phyloP scores from a whole-genome alignment of 2,113 vertebrate species.

The Scortum barcoo region DNA sequence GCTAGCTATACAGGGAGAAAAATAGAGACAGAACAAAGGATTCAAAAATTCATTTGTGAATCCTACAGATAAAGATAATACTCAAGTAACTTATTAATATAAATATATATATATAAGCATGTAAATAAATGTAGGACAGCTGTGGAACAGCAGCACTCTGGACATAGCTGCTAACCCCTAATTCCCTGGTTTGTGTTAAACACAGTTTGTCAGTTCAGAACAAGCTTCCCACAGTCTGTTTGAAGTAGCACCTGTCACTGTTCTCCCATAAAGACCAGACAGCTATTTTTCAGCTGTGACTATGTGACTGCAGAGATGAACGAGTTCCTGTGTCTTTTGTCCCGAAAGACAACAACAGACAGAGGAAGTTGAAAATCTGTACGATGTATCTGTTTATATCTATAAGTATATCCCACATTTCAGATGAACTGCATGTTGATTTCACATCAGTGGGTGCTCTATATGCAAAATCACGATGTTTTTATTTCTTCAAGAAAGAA shows the following conservation, averaged over 20 bases:
- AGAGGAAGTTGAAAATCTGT: not conserved
- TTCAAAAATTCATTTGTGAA: not conserved
- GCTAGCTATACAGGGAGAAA: not conserved
- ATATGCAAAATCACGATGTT: not conserved
- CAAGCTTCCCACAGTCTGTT: not conserved
- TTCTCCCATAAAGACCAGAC: not conserved
- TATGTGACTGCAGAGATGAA: not conserved
- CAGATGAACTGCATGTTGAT: not conserved
- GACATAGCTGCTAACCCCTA: not conserved
- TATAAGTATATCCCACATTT: not conserved
- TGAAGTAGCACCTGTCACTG: constrained; percentile 31
- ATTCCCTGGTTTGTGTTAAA: not conserved
- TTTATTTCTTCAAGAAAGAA: not conserved
- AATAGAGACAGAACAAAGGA: not conserved
- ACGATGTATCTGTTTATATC: not conserved
- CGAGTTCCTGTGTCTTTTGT: not conserved
- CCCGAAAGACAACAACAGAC: constrained; percentile 14
- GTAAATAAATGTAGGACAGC: not conserved
- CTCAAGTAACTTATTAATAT: not conserved
- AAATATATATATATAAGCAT: no score
- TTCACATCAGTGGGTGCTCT: not conserved
- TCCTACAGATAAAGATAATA: not conserved
- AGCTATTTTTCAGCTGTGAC: constrained; percentile 11
- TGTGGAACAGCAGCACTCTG: not conserved
- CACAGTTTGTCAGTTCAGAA: not conserved